Percentiles rank a stretch among this genome's conserved stretches.
Evolutionary conservation across 2,113 vertebrate genomes (phyloP).

Genomic region (Pachycephala philippinensis): DNA sequence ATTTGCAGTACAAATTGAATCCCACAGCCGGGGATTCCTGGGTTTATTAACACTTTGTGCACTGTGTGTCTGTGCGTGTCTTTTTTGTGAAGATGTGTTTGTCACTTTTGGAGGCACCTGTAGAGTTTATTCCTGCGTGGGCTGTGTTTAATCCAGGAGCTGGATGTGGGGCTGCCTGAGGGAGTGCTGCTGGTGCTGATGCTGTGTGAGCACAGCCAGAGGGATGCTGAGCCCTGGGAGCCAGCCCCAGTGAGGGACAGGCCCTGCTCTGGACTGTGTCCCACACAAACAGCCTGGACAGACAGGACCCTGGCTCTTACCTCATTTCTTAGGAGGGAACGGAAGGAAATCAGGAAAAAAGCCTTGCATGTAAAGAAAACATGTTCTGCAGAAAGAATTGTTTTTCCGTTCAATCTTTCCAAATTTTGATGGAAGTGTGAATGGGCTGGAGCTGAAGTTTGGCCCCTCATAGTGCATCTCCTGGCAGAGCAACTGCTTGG

Average conservation of each 20-base stretch:
- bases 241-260: not conserved
- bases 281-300: not conserved
- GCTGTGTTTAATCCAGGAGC: not conserved
- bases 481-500: not conserved
- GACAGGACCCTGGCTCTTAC: not conserved
- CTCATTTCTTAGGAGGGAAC: not conserved
- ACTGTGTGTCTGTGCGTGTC: not conserved
- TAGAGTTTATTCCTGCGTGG: not conserved
- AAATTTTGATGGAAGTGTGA: not conserved
- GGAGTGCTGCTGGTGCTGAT: not conserved
- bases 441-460: not conserved
- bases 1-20: rapidly evolving
- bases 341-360: not conserved
- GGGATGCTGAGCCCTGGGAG: rapidly evolving
- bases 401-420: not conserved
- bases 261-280: not conserved
- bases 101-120: not conserved
- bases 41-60: not conserved
- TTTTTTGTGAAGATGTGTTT: not conserved
- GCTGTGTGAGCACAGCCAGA: not conserved
- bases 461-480: not conserved
- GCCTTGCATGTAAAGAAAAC: not conserved
- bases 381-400: not conserved
- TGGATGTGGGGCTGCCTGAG: not conserved
- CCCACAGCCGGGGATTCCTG: not conserved